phyloP scores from a whole-genome alignment of 2,797 vertebrate genomes.

The Trachurus trachurus region DNA sequence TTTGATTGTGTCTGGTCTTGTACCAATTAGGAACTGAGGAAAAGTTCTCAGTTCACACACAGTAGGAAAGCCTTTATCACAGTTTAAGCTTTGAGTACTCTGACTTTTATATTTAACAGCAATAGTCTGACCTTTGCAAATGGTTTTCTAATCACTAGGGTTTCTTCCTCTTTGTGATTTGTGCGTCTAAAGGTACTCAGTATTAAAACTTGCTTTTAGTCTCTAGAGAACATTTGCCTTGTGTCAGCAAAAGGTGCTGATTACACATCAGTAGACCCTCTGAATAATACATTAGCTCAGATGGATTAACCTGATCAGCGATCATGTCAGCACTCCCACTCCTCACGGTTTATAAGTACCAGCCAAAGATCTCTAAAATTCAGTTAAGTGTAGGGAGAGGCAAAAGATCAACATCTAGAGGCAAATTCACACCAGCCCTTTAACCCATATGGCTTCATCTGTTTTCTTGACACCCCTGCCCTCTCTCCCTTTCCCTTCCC shows the following conservation, averaged over 20 bases:
- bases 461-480: slow-evolving; percentile 58
- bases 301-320: slow-evolving; percentile 51
- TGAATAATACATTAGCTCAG: slow-evolving; percentile 72
- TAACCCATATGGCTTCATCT: slow-evolving; percentile 65
- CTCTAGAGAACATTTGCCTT: slow-evolving; percentile 35
- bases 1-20: neutral
- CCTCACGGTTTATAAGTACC: slow-evolving; percentile 8
- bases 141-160: slow-evolving; percentile 4
- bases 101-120: slow-evolving; percentile 11
- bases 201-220: slow-evolving; percentile 61
- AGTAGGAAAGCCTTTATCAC: neutral
- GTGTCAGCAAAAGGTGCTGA: slow-evolving; percentile 49
- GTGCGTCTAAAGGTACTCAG: slow-evolving; percentile 15
- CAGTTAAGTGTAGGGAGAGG: slow-evolving; percentile 4
- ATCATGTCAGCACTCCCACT: slow-evolving; percentile 43
- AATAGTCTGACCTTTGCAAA: slow-evolving; percentile 29
- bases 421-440: slow-evolving; percentile 74
- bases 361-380: slow-evolving; percentile 26
- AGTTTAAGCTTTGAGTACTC: neutral
- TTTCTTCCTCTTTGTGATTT: slow-evolving; percentile 15
- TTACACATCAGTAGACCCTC: slow-evolving; percentile 50
- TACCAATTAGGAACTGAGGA: neutral
- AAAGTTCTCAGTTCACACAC: neutral
- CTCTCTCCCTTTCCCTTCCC: slow-evolving; percentile 51
- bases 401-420: slow-evolving; percentile 60